Evolutionary conservation across 1,140 invertebrate species (phyloP), one percentile per base, ranked within the genome.

Genomic region (Pararge aegeria): DNA sequence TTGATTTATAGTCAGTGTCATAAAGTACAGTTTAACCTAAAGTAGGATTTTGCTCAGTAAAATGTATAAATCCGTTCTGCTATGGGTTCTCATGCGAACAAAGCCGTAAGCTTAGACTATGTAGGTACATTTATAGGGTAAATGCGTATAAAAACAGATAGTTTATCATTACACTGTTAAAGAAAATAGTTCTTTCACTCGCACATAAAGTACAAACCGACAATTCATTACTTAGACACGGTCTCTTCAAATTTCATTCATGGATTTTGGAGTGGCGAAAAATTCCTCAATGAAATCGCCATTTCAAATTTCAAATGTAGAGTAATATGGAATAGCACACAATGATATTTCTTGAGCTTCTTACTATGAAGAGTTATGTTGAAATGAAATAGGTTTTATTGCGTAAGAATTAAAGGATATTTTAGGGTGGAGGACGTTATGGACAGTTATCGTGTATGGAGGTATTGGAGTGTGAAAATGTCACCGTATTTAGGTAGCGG

Each of bases 401-500:
- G 0, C 16, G 18, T 27, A n/a, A 30, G 10, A 12, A 27, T 19
- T 18, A 18, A n/a, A 38, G 24, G 37, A 46, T 12, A 27, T 24
- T 42, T 24, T 5, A 18, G 13, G 7, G 16, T 37, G 27, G 5
- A 12, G 15, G 16, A 1, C 13, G 34, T 12, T 48, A 57, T 64
- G 64, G 51, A 66, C 62, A 50, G 27, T 16, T 29, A 27, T 27
- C 4, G 20, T 13, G 49, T 16, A 64, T 18, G 44, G 62, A 61
- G 61, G 53, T 48, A 30, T 61, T 65, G 30, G 34, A 64, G 74
- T 75, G 64, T 69, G 61, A 60, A 68, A 75, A 62, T 71, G 48
- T 76, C 65, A 50, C 62, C 59, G 66, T 71, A 61, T 76, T 67
- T 75, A 75, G 64, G 66, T 76, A 78, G 77, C 79, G 79, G 77